Conservation (phyloP, 1,140 invertebrate genomes). For the Zelostemma sp. region DNA sequence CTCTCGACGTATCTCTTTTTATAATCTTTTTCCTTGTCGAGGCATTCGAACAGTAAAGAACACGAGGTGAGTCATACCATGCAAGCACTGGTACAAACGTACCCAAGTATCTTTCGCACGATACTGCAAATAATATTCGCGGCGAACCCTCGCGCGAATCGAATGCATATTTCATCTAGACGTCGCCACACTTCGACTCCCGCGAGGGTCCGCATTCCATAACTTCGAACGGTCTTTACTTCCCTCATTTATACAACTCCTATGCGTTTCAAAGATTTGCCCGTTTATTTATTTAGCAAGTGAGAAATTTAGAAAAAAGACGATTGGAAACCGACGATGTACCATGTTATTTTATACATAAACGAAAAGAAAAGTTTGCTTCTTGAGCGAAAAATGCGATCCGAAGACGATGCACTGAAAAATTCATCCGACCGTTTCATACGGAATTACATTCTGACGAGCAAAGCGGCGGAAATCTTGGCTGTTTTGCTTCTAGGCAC, state of each 20-base stretch:
- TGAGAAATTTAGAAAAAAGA: slow-evolving; percentile 30
- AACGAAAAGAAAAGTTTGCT: slow-evolving; percentile 12
- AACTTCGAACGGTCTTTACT: slow-evolving; percentile 17
- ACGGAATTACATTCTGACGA: slow-evolving; percentile 15
- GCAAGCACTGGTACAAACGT: slow-evolving; percentile 6
- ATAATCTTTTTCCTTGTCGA: slow-evolving; percentile 28
- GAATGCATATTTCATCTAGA: slow-evolving; percentile 14
- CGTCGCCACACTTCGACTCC: slow-evolving; percentile 9
- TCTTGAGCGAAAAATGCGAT: slow-evolving; percentile 14
- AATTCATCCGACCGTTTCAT: slow-evolving; percentile 23
- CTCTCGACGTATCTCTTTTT: slow-evolving; percentile 29
- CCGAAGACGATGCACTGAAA: not conserved
- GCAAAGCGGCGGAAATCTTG: not conserved
- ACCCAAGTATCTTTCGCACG: slow-evolving; percentile 7
- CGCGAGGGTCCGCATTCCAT: slow-evolving; percentile 12
- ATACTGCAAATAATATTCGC: slow-evolving; percentile 14
- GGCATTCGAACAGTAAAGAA: slow-evolving; percentile 33
- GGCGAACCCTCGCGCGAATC: slow-evolving; percentile 9
- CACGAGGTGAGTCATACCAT: slow-evolving; percentile 18
- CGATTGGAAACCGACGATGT: slow-evolving; percentile 6
- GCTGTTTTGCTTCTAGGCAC: too few species aligned
- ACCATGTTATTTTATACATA: not conserved
- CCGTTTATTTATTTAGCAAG: slow-evolving; percentile 12
- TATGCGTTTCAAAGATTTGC: slow-evolving; percentile 8
- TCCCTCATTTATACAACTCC: slow-evolving; percentile 14